Evolutionary conservation across 2,797 vertebrate species (phyloP).

Genomic region (Onychomys arenicola): DNA sequence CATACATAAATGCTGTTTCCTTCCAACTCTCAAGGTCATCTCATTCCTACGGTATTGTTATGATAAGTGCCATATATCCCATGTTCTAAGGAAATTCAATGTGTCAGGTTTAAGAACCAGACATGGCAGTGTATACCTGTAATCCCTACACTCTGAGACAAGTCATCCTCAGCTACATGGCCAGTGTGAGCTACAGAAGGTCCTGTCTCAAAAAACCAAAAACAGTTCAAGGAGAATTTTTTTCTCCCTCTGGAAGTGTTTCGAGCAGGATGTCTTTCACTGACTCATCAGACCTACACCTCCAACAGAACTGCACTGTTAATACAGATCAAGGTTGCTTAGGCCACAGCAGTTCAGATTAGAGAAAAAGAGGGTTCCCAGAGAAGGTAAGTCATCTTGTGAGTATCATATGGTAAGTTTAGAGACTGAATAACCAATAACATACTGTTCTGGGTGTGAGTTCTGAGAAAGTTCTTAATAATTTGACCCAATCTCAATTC

Average conservation of each 20-base stretch:
- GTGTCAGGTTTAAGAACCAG: not conserved
- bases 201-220: not conserved
- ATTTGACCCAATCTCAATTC: constrained; percentile 39
- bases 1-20: constrained; percentile 55
- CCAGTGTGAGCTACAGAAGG: not conserved
- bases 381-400: constrained; percentile 56
- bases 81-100: constrained; percentile 52
- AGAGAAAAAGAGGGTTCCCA: constrained; percentile 61
- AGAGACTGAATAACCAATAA: constrained; percentile 62
- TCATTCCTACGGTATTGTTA: constrained; percentile 37
- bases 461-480: not conserved
- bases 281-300: not conserved
- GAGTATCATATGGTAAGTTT: constrained; percentile 61
- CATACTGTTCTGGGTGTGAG: not conserved
- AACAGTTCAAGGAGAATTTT: not conserved
- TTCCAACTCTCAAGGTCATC: constrained; percentile 47
- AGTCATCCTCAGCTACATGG: not conserved
- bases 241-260: constrained; percentile 24
- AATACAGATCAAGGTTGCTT: constrained; percentile 65
- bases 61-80: constrained; percentile 6
- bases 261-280: not conserved
- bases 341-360: constrained; percentile 66
- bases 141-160: not conserved
- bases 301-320: constrained; percentile 35
- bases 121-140: too few relatives aligned